Evolutionary conservation across 2,888 invertebrate species (phyloP), one percentile per base, ranked within the genome.

Genomic region (Metallyticus violacea): DNA sequence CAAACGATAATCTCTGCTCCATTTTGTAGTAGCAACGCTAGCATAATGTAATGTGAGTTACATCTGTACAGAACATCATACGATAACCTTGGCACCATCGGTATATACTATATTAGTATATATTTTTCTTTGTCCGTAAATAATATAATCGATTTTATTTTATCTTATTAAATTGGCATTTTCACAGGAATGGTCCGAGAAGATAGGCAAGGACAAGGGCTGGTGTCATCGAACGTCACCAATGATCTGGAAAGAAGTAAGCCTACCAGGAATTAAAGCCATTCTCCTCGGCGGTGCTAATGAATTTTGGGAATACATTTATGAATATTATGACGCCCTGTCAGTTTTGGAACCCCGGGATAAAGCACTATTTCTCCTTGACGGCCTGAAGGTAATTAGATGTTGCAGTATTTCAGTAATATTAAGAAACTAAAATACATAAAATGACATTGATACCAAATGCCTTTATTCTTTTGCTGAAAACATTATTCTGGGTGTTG

Each of bases 261-360:
- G 93, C 85, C 91, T 92, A 90, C 92, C 92, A 89, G 94, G 94
- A 26, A 93, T 93, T 79, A 93, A 93, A 89, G 91, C 93, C 0
- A 91, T 91, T 89, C 93, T 94, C 81, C 93, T 95, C n/a, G 95
- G 95, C 7, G 93, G 93, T 81, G 91, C 93, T 4, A 91, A 93
- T 78, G 93, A 94, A 86, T 95, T 95, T 91, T 93, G 94, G 91
- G 94, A 95, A 90, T 94, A 94, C 89, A 93, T 94, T 89, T 92
- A 93, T 90, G 93, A 94, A 76, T 95, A 94, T 91, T 95, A 95
- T 89, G 92, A 92, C 4, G 89, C 93, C 22, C 90, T 91, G 88
- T 91, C 91, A 2, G 86, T 89, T 78, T 89, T 92, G 22, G 89
- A 90, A 7, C 89, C 89, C 87, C 88, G 90, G 9, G 91, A 92